Percentiles rank a stretch among this genome's conserved stretches.
Conservation (phyloP, 2,797 vertebrate species). For the Halcyon chelicuti region DNA sequence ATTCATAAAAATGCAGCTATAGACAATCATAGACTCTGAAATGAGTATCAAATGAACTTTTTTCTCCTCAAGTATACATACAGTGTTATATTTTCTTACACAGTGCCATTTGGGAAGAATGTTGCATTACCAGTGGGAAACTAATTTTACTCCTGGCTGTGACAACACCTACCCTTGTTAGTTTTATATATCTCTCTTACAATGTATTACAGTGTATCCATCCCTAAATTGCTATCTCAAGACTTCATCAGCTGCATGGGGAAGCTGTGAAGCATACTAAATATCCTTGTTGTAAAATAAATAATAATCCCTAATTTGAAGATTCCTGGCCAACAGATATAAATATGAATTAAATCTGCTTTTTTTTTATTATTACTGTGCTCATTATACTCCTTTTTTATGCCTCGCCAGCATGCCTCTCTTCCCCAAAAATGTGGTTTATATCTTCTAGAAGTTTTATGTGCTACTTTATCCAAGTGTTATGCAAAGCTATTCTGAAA, state of each 20-base stretch:
- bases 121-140: neutral
- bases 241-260: neutral
- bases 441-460: neutral
- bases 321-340: neutral
- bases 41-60: neutral
- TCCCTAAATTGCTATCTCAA: neutral
- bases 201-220: neutral
- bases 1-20: neutral
- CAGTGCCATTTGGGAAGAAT: neutral
- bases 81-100: neutral
- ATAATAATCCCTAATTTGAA: accelerated
- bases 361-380: neutral
- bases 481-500: neutral
- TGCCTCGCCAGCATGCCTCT: neutral
- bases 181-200: neutral
- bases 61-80: accelerated
- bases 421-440: neutral
- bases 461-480: neutral
- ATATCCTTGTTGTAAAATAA: neutral
- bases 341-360: neutral
- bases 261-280: neutral
- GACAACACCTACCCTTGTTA: neutral
- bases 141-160: neutral
- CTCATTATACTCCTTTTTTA: neutral
- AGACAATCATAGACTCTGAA: neutral